Conservation (phyloP, 1,140 invertebrate species). For the Delia radicum region DNA sequence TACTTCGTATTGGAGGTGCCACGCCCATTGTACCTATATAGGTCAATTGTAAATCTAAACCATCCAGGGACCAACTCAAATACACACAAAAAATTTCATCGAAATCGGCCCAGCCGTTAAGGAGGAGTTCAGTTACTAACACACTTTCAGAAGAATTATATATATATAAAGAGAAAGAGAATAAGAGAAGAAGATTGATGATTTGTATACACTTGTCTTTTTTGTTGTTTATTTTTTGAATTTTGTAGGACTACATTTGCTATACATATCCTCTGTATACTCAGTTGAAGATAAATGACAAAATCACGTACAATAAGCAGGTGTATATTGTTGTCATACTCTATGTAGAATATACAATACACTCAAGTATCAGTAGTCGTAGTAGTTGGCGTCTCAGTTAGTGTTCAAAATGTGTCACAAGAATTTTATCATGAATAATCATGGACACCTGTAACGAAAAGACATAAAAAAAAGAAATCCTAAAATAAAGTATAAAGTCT, state of each 20-base stretch:
- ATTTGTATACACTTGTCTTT: not conserved
- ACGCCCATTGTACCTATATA: too few species aligned
- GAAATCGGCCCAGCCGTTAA: too few species aligned
- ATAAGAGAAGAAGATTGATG: too few species aligned
- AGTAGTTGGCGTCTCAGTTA: not conserved
- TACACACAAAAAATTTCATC: too few species aligned
- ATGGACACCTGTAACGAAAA: not conserved
- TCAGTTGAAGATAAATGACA: constrained; percentile 8
- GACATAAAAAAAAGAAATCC: not conserved
- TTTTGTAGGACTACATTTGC: not conserved
- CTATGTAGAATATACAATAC: not conserved
- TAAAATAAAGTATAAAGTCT: not conserved
- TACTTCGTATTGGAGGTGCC: too few species aligned
- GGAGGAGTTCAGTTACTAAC: too few species aligned
- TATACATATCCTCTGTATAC: not conserved
- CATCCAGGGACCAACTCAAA: too few species aligned
- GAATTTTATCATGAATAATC: not conserved
- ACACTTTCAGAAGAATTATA: too few species aligned
- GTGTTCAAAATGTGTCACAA: not conserved
- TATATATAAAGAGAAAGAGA: too few species aligned
- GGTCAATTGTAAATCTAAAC: too few species aligned
- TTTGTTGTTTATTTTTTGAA: not conserved
- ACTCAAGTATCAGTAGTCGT: not conserved
- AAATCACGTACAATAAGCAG: constrained; percentile 14
- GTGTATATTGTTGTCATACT: not conserved